Percentiles rank a stretch among this genome's conserved stretches.
Evolutionary conservation across 2,113 vertebrate species (phyloP).

Genomic region (Vulpes vulpes): DNA sequence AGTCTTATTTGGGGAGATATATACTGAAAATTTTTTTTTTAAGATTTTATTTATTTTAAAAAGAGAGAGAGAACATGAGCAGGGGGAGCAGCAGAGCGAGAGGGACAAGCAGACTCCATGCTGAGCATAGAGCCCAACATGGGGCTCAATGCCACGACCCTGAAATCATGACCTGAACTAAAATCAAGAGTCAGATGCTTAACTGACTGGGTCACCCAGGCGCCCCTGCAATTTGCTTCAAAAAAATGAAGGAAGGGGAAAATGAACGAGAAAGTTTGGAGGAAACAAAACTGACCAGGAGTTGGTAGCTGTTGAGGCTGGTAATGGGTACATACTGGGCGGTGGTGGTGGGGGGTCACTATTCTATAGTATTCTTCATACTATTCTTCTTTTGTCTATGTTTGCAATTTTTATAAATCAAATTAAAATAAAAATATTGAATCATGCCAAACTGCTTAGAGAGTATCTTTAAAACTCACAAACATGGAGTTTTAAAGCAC

Average conservation of each 20-base stretch:
- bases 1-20: not conserved
- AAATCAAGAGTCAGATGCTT: not conserved
- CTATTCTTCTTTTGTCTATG: not conserved
- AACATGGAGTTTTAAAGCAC: not conserved
- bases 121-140: not conserved
- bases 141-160: not conserved
- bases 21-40: not conserved
- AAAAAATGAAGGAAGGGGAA: not conserved
- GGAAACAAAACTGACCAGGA: not conserved
- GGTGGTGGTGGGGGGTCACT: not conserved
- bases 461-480: not conserved
- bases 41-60: not conserved
- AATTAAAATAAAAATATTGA: conserved; percentile 15
- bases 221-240: not conserved
- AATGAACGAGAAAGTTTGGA: not conserved
- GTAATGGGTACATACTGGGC: no score
- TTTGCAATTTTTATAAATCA: conserved; percentile 15
- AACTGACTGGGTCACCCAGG: not conserved
- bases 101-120: not conserved
- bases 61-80: not conserved
- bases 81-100: not conserved
- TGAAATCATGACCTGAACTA: not conserved
- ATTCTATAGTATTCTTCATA: not conserved
- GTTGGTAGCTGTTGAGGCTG: no score
- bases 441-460: not conserved